phyloP scores from a whole-genome alignment of 2,797 vertebrate species.

The Hyperoplus immaculatus region DNA sequence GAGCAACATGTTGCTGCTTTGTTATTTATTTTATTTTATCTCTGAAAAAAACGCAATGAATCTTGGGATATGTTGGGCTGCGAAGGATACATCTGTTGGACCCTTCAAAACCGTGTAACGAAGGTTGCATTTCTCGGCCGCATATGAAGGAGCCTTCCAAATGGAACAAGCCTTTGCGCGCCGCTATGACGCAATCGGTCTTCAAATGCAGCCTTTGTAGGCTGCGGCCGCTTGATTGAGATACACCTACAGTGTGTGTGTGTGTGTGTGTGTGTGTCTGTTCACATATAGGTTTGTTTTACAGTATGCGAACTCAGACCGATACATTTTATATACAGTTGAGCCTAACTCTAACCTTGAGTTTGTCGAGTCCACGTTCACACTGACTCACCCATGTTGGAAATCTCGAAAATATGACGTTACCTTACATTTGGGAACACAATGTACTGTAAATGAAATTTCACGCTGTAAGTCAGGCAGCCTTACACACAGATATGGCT shows the following conservation, averaged over 20 bases:
- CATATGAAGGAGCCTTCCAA: too few relatives aligned
- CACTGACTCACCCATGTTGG: constrained; percentile 5
- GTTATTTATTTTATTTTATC: too few relatives aligned
- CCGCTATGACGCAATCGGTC: too few relatives aligned
- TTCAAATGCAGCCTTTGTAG: too few relatives aligned
- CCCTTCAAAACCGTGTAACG: too few relatives aligned
- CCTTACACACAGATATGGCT: constrained; percentile 32
- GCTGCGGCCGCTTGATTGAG: too few relatives aligned
- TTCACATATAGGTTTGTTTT: constrained; percentile 6
- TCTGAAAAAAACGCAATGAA: too few relatives aligned
- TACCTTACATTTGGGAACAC: constrained; percentile 31
- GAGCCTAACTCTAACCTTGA: constrained; percentile 12
- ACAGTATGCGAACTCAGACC: constrained; percentile 6
- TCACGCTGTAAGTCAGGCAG: constrained; percentile 36
- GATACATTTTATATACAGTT: constrained; percentile 50
- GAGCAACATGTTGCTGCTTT: too few relatives aligned
- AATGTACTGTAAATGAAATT: constrained; percentile 62
- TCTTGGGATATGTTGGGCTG: too few relatives aligned
- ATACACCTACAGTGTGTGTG: not conserved
- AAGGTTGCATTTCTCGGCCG: too few relatives aligned
- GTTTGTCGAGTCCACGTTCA: constrained; percentile 17
- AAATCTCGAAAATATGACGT: constrained; percentile 31
- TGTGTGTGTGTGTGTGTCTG: not conserved
- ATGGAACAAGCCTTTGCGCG: too few relatives aligned
- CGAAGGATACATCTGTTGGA: too few relatives aligned